Conservation (phyloP, 2,797 vertebrate genomes). For the Gallinago solitaria region DNA sequence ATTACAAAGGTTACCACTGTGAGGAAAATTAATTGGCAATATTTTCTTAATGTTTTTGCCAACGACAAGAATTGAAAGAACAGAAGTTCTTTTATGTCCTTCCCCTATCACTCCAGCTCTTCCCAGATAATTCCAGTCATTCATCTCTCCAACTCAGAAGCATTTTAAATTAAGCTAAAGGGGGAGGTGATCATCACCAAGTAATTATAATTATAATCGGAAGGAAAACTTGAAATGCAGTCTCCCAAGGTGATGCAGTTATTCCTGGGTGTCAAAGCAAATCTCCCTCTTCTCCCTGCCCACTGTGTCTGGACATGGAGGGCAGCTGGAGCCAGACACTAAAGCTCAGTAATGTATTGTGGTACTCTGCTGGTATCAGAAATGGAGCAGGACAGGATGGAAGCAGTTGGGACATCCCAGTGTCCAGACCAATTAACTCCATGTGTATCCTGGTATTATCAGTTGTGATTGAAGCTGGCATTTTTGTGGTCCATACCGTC, state of each 20-base stretch:
- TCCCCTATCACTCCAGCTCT: constrained; percentile 21
- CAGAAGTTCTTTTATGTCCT: constrained; percentile 29
- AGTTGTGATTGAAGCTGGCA: not conserved
- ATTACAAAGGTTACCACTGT: constrained; percentile 22
- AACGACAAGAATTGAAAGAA: constrained; percentile 14
- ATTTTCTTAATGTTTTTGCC: constrained; percentile 34
- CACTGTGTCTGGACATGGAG: not conserved
- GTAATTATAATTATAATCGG: constrained; percentile 58
- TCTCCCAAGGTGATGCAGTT: constrained; percentile 39
- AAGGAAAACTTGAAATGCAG: constrained; percentile 42
- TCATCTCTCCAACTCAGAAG: constrained; percentile 40
- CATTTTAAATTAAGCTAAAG: constrained; percentile 57
- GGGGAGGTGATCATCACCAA: constrained; percentile 44
- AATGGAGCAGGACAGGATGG: not conserved
- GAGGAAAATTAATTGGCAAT: constrained; percentile 55
- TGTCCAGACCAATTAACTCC: not conserved
- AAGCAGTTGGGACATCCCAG: not conserved
- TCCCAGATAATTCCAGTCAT: constrained; percentile 53
- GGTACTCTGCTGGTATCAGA: not conserved
- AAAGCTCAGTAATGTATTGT: not conserved
- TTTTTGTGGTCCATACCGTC: not conserved
- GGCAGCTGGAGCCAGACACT: not conserved
- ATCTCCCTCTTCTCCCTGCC: not conserved
- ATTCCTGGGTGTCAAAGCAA: constrained; percentile 12
- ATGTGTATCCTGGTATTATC: not conserved